A percentile compares a stretch with the other conserved stretches of the same genome.
These are phyloP conservation scores for Lymantria monacha DNA, from an alignment of 2,888 invertebrate species.

Conservation along the genomic window DNA sequence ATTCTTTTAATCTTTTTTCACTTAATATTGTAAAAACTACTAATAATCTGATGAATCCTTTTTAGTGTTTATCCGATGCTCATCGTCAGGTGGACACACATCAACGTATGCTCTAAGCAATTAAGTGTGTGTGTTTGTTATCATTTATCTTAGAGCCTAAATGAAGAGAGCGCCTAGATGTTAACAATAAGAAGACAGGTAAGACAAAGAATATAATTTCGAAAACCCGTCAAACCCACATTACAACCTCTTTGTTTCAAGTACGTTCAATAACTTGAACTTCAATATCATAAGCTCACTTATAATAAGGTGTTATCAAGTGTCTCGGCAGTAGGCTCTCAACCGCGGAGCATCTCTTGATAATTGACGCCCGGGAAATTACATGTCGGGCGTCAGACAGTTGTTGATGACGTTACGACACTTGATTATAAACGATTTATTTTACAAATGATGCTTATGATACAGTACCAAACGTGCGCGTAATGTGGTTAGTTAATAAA, in stretches of 20 bases:
- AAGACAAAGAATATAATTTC: background rate
- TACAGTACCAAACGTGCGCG: slow-evolving; percentile 24
- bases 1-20: too few species aligned
- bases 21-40: too few species aligned
- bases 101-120: too few species aligned
- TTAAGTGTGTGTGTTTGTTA: too few species aligned
- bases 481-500: slow-evolving; percentile 31
- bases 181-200: too few species aligned
- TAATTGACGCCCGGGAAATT: slow-evolving; percentile 81
- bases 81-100: too few species aligned
- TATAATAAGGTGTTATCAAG: slow-evolving; percentile 69
- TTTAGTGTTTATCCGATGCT: too few species aligned
- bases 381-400: slow-evolving; percentile 77
- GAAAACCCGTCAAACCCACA: background rate
- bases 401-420: slow-evolving; percentile 79
- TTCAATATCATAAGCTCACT: slow-evolving; percentile 31
- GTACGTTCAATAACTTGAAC: slow-evolving; percentile 22
- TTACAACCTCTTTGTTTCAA: slow-evolving; percentile 7
- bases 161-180: too few species aligned
- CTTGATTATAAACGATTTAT: slow-evolving; percentile 81
- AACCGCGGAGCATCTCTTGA: slow-evolving; percentile 64
- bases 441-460: slow-evolving; percentile 57
- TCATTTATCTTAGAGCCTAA: too few species aligned
- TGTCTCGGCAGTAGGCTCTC: slow-evolving; percentile 62
- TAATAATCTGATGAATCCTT: too few species aligned